Percentiles rank a stretch among this genome's conserved stretches.
Evolutionary conservation across 2,113 vertebrate genomes (phyloP).

Genomic region (Falco punctatus): DNA sequence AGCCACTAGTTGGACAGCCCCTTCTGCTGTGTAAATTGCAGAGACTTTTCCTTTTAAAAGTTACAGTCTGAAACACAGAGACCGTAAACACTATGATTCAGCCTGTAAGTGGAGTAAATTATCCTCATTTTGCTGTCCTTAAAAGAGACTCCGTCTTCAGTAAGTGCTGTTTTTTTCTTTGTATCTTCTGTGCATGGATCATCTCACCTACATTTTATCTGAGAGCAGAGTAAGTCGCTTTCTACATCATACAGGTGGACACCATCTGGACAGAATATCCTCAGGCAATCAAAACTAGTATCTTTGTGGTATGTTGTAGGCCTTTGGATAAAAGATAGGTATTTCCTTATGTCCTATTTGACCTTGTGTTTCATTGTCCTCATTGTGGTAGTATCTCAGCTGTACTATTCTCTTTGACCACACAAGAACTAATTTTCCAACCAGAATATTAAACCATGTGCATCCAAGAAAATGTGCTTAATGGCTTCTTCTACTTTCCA

Average conservation of each 20-base stretch:
- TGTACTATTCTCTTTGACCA: background rate
- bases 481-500: background rate
- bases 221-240: conserved; percentile 23
- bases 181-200: conserved; percentile 4
- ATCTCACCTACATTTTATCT: conserved; percentile 45
- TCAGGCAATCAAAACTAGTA: background rate
- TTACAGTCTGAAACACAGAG: conserved; percentile 23
- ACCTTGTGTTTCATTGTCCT: conserved; percentile 17
- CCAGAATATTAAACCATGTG: background rate
- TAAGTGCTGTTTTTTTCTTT: background rate
- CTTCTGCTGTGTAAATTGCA: background rate
- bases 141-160: conserved; percentile 31
- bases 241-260: conserved; percentile 33
- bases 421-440: conserved; percentile 9
- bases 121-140: conserved; percentile 46
- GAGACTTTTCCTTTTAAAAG: conserved; percentile 50
- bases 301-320: conserved; percentile 39
- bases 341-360: conserved; percentile 29
- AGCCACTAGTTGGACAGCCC: background rate
- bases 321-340: conserved; percentile 15
- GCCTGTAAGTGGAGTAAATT: conserved; percentile 50
- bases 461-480: background rate
- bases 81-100: conserved; percentile 59
- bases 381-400: background rate
- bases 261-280: conserved; percentile 57